phyloP scores from a whole-genome alignment of 2,888 invertebrate genomes.

The Drosophila vallismaia region DNA sequence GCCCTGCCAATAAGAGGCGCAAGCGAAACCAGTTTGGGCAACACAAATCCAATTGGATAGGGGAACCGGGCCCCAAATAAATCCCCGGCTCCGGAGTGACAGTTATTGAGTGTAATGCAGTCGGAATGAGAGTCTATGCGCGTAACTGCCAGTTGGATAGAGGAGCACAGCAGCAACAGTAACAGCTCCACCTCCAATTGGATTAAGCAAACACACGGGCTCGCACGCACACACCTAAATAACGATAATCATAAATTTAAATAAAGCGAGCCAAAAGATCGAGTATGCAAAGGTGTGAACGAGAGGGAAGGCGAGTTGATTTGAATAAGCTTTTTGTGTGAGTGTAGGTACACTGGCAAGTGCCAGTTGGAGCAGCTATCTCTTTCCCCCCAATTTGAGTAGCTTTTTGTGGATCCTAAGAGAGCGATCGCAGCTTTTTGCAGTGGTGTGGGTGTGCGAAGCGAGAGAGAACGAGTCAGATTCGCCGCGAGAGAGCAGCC shows the following conservation, averaged over 20 bases:
- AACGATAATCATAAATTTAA: conserved; percentile 75
- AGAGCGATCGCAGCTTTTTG: conserved; percentile 49
- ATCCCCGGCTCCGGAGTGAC: conserved; percentile 37
- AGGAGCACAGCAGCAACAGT: conserved; percentile 60
- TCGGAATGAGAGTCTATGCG: conserved; percentile 45
- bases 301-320: conserved; percentile 50
- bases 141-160: conserved; percentile 47
- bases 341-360: conserved; percentile 8
- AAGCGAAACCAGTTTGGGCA: conserved; percentile 61
- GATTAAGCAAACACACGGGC: conserved; percentile 55
- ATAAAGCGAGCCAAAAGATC: conserved; percentile 52
- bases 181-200: conserved; percentile 76
- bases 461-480: conserved; percentile 8
- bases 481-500: conserved; percentile 37
- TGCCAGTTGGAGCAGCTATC: conserved; percentile 42
- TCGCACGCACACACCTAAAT: conserved; percentile 14
- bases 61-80: conserved; percentile 21
- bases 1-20: conserved; percentile 52
- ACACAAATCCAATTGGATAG: conserved; percentile 75
- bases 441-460: conserved; percentile 14
- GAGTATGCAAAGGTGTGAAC: conserved; percentile 31
- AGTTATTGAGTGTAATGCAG: conserved; percentile 45
- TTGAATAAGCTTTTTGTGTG: conserved; percentile 61
- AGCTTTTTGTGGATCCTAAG: conserved; percentile 73
- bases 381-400: conserved; percentile 51